Conservation (phyloP, 2,888 invertebrate species). For the Lochmaea crataegi region DNA sequence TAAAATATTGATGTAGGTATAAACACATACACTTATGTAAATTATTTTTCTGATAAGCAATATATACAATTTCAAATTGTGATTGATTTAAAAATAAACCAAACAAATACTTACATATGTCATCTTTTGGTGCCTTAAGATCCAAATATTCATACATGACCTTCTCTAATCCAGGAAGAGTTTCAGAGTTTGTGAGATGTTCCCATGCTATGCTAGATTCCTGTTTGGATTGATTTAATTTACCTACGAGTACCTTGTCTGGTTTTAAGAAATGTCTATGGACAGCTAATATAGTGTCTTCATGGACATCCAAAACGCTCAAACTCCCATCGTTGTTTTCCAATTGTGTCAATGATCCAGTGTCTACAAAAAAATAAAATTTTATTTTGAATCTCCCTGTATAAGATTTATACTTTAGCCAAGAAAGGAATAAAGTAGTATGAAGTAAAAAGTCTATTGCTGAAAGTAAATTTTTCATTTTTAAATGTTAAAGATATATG, state of each 20-base stretch:
- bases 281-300: conserved; percentile 67
- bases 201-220: conserved; percentile 65
- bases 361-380: no score
- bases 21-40: no score
- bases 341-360: conserved; percentile 65
- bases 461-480: no score
- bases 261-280: conserved; percentile 67
- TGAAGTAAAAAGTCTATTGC: no score
- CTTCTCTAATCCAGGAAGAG: conserved; percentile 63
- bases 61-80: no score
- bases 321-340: conserved; percentile 67
- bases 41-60: no score
- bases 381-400: no score
- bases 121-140: conserved; percentile 66
- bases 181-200: conserved; percentile 63
- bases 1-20: no score
- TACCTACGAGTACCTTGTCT: conserved; percentile 65
- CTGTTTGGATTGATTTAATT: conserved; percentile 62
- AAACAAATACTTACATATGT: conserved; percentile 67
- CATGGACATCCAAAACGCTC: conserved; percentile 67
- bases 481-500: no score
- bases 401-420: no score
- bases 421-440: no score
- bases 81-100: no score
- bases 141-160: conserved; percentile 66